Evolutionary conservation across 1,140 invertebrate species (phyloP).

Genomic region (Drosophila fuyamai): DNA sequence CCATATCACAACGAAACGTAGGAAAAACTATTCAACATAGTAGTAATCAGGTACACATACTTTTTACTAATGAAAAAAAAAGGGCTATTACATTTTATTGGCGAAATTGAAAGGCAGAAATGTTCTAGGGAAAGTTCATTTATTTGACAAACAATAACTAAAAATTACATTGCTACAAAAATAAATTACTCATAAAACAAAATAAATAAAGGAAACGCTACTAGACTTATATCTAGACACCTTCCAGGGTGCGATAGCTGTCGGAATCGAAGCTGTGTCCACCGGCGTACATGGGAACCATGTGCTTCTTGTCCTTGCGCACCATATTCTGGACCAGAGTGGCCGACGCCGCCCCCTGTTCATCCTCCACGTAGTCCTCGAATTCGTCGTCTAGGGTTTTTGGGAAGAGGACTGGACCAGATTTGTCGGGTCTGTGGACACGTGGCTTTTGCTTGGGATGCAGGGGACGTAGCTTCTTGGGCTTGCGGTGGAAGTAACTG

Average conservation of each 20-base stretch:
- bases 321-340: conserved; percentile 78
- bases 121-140: conserved; percentile 28
- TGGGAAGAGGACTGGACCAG: conserved; percentile 67
- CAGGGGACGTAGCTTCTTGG: conserved; percentile 56
- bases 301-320: conserved; percentile 75
- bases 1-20: too few species aligned
- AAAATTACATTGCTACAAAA: conserved; percentile 29
- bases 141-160: conserved; percentile 50
- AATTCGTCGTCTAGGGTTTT: conserved; percentile 38
- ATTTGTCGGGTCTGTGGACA: conserved; percentile 22
- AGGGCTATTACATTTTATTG: too few species aligned
- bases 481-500: conserved; percentile 80
- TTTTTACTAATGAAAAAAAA: too few species aligned
- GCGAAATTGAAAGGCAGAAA: too few species aligned
- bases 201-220: conserved; percentile 51
- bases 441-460: conserved; percentile 17
- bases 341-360: conserved; percentile 72
- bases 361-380: conserved; percentile 55
- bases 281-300: conserved; percentile 76
- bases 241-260: conserved; percentile 49
- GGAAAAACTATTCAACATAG: too few species aligned
- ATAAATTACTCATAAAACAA: conserved; percentile 71
- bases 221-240: conserved; percentile 27
- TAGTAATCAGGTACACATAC: too few species aligned
- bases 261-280: conserved; percentile 54